Base-by-base conservation (phyloP, 1,140 invertebrate genomes). In the Diabrotica undecimpunctata region DNA sequence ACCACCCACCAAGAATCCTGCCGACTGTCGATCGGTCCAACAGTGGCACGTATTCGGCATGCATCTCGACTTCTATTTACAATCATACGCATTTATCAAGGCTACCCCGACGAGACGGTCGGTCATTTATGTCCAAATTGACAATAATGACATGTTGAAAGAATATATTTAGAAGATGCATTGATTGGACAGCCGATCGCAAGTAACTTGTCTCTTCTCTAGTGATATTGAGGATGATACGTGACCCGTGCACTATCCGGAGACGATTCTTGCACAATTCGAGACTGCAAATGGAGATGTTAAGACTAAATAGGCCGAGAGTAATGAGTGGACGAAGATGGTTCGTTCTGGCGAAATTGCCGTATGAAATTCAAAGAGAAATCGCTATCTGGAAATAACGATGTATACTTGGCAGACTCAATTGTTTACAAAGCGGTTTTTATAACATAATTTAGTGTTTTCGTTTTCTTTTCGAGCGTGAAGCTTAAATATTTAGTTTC, bases 121-220 rank as follows among this genome's bases (percentile, higher is more conserved):
- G 14, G 38, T 60, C 58, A 35, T 60, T 51, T 50, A 51, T 13
- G 38, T 60, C 58, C 10, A n/a, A 60, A 60, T 60, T 51, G 58
- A 60, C 58, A 50, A 35, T 60, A 60, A 60, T 50, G 58, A 60
- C 39, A 60, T 60, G 58, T 60, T 38, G 58, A 41, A 60, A 39
- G 41, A 35, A 60, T 60, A 57, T 7, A 41, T 57, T 7, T 37
- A 36, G 55, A 57, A 37, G 36, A 8, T 37, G 25, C 8, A 57
- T 37, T 57, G 25, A 57, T 54, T 13, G 53, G 12, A 9, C n/a
- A 54, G 9, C 36, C 55, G 41, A 46, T 46, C 41, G 35, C 36
- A 12, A 57, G 36, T n/a, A 57, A 37, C 25, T 36, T 57, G 55
- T 38, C 55, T n/a, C 55, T 57, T 57, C 12, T 57, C n/a, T 57